Evolutionary conservation across 2,888 invertebrate genomes (phyloP).

Genomic region (Dryococelus australis): DNA sequence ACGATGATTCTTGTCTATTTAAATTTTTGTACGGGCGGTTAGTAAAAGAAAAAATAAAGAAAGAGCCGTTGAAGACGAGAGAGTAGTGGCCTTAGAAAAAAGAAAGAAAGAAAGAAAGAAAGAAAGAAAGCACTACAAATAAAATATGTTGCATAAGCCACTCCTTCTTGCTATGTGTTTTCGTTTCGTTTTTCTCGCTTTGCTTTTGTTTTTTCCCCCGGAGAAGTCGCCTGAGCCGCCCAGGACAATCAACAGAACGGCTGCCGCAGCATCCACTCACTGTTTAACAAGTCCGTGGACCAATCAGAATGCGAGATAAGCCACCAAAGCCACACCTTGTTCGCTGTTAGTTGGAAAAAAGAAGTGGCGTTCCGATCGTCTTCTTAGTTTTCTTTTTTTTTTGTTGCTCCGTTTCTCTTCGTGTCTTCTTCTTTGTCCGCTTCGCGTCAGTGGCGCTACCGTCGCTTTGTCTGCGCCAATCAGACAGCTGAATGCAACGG

Average conservation of each 20-base stretch:
- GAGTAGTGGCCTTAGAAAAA: neutral
- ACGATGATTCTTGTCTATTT: slow-evolving; percentile 13
- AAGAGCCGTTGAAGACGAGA: slow-evolving; percentile 4
- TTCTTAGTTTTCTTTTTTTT: neutral
- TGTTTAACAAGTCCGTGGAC: slow-evolving; percentile 7
- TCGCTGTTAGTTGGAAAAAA: slow-evolving; percentile 10
- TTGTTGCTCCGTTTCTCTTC: too few relatives aligned
- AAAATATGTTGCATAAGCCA: slow-evolving; percentile 24
- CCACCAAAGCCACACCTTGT: slow-evolving; percentile 25
- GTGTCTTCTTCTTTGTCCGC: too few relatives aligned
- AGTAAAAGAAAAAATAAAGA: neutral
- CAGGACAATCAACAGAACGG: neutral
- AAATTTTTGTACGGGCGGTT: slow-evolving; percentile 5
- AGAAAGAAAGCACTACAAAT: slow-evolving; percentile 4
- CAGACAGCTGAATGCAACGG: too few relatives aligned
- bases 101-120: neutral
- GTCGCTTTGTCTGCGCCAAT: too few relatives aligned
- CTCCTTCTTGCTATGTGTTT: slow-evolving; percentile 27
- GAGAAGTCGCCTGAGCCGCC: neutral
- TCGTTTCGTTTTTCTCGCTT: slow-evolving; percentile 12
- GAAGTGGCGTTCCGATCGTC: neutral
- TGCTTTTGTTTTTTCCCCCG: neutral
- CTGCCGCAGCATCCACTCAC: neutral
- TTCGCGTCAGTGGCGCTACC: too few relatives aligned
- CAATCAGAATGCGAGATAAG: slow-evolving; percentile 28